Evolutionary conservation across 2,888 invertebrate genomes (phyloP).

Genomic region (Netelia melanura): DNA sequence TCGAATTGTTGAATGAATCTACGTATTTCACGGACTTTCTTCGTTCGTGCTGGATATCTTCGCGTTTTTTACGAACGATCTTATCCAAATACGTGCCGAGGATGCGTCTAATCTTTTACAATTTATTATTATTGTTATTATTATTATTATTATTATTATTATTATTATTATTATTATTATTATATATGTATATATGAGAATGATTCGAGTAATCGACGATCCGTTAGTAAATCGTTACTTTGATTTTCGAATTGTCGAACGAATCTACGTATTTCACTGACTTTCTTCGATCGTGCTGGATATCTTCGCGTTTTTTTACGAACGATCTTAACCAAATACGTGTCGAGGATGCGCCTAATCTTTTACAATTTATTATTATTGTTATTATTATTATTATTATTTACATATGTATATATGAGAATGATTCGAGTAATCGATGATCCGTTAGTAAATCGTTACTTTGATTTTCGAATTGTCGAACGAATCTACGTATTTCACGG

Average conservation of each 20-base stretch:
- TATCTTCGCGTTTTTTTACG: not conserved
- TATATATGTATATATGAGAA: too few relatives aligned
- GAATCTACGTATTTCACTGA: not conserved
- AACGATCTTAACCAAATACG: constrained; percentile 6
- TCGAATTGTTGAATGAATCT: not conserved
- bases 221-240: too few relatives aligned
- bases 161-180: too few relatives aligned
- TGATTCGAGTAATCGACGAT: constrained; percentile 24
- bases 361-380: constrained; percentile 6
- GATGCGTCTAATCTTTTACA: not conserved
- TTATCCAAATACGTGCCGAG: constrained; percentile 5
- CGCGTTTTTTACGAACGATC: not conserved
- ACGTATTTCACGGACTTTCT: not conserved
- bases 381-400: too few relatives aligned
- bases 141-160: too few relatives aligned
- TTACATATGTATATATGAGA: too few relatives aligned
- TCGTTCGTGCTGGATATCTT: not conserved
- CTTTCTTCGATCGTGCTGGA: not conserved
- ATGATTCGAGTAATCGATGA: too few relatives aligned
- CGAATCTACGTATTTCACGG: not conserved
- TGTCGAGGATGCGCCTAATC: not conserved
- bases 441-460: not conserved
- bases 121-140: too few relatives aligned
- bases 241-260: too few relatives aligned
- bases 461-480: not conserved